Conservation (phyloP, 2,797 vertebrate genomes). For the Ptychobarbus kaznakovi region DNA sequence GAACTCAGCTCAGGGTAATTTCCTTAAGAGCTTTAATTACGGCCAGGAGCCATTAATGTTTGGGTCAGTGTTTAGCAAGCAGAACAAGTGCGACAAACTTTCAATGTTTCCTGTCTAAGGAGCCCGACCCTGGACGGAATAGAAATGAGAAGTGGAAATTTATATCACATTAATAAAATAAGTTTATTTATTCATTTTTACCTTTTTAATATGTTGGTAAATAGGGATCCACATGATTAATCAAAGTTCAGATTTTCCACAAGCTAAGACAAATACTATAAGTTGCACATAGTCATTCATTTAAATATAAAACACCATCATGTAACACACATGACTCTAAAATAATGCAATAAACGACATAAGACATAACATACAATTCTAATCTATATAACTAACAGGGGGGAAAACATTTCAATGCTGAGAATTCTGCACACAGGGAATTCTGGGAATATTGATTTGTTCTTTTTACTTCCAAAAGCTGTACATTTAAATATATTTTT, state of each 20-base stretch:
- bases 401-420: not conserved
- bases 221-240: not conserved
- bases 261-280: not conserved
- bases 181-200: no score
- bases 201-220: not conserved
- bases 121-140: not conserved
- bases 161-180: no score
- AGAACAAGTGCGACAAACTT: slow-evolving; percentile 5
- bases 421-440: not conserved
- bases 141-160: not conserved
- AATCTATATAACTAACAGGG: not conserved
- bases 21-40: slow-evolving; percentile 48
- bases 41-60: slow-evolving; percentile 34
- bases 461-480: not conserved
- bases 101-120: not conserved
- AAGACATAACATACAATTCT: not conserved
- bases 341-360: not conserved
- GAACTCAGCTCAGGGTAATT: slow-evolving; percentile 30
- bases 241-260: not conserved
- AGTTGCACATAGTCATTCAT: not conserved
- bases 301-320: not conserved
- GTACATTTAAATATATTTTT: not conserved
- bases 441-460: not conserved
- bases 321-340: not conserved
- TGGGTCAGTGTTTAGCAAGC: slow-evolving; percentile 35